phyloP scores from a whole-genome alignment of 2,888 invertebrate genomes.

The Archips crataeganus region DNA sequence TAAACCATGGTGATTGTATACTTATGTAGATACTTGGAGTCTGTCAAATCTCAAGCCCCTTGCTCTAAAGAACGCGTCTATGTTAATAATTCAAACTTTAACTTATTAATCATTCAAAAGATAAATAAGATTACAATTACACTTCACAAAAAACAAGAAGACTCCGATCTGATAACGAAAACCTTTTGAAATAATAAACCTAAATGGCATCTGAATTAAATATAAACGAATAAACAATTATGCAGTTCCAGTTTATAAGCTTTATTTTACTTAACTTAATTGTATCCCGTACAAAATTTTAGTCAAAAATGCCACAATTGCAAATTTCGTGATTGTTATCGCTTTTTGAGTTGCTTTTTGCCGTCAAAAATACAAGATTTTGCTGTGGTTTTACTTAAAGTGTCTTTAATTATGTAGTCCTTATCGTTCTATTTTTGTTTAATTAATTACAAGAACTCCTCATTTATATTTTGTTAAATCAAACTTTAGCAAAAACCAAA shows the following conservation, averaged over 20 bases:
- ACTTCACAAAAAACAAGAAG: not conserved
- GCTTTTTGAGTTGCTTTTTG: slow-evolving; percentile 1
- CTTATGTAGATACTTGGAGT: too few relatives aligned
- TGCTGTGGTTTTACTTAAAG: not conserved
- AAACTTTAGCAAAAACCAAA: too few relatives aligned
- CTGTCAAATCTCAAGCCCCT: too few relatives aligned
- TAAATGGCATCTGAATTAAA: slow-evolving; percentile 4
- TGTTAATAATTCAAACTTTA: too few relatives aligned
- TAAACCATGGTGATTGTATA: too few relatives aligned
- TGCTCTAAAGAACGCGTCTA: too few relatives aligned
- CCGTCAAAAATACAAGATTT: not conserved
- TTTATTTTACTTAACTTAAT: slow-evolving; percentile 31
- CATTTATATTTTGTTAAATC: too few relatives aligned
- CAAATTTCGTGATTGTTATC: slow-evolving; percentile 28
- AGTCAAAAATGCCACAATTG: slow-evolving; percentile 38
- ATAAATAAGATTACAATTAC: not conserved
- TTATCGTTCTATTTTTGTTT: not conserved
- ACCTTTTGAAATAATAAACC: slow-evolving; percentile 5
- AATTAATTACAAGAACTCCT: too few relatives aligned
- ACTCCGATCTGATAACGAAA: slow-evolving; percentile 19
- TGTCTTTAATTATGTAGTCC: not conserved
- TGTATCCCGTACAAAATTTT: slow-evolving; percentile 40
- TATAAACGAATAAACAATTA: slow-evolving; percentile 23
- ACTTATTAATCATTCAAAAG: not conserved
- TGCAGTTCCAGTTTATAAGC: slow-evolving; percentile 35